Evolutionary conservation across 2,888 invertebrate genomes (phyloP).

Genomic region (Charanyca ferruginea): DNA sequence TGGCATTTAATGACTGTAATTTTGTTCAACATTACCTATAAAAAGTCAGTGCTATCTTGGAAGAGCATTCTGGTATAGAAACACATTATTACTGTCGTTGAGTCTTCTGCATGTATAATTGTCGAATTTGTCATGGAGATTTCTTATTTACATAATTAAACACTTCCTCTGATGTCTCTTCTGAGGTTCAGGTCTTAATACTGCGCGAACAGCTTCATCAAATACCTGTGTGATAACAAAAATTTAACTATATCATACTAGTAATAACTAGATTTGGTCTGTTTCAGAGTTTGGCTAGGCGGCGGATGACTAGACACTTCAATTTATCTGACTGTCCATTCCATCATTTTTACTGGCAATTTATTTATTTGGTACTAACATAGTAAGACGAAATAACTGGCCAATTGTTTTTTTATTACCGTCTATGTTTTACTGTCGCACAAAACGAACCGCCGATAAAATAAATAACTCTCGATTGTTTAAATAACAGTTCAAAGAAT

Average conservation of each 20-base stretch:
- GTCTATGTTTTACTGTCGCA: too few species aligned
- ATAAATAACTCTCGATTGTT: too few species aligned
- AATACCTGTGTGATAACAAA: constrained; percentile 94
- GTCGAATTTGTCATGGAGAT: constrained; percentile 76
- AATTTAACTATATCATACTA: constrained; percentile 1
- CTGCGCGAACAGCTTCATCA: constrained; percentile 99
- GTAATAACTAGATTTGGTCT: too few species aligned
- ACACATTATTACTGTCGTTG: constrained; percentile 88
- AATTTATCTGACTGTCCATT: too few species aligned
- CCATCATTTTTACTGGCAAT: too few species aligned
- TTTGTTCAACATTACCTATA: constrained; percentile 52
- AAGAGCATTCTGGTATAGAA: constrained; percentile 80
- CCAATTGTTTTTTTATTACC: too few species aligned
- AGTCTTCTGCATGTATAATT: constrained; percentile 81
- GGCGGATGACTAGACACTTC: too few species aligned
- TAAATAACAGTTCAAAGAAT: too few species aligned
- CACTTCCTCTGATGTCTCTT: constrained; percentile 98
- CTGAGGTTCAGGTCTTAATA: constrained; percentile 98
- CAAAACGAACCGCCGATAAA: too few species aligned
- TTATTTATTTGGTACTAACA: too few species aligned
- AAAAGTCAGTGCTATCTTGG: constrained; percentile 52
- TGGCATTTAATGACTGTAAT: constrained; percentile 56
- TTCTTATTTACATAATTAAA: constrained; percentile 93
- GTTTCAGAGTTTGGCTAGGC: too few species aligned
- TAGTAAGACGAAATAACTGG: too few species aligned